Conservation (phyloP, 2,888 invertebrate genomes). For the Microctonus brassicae region DNA sequence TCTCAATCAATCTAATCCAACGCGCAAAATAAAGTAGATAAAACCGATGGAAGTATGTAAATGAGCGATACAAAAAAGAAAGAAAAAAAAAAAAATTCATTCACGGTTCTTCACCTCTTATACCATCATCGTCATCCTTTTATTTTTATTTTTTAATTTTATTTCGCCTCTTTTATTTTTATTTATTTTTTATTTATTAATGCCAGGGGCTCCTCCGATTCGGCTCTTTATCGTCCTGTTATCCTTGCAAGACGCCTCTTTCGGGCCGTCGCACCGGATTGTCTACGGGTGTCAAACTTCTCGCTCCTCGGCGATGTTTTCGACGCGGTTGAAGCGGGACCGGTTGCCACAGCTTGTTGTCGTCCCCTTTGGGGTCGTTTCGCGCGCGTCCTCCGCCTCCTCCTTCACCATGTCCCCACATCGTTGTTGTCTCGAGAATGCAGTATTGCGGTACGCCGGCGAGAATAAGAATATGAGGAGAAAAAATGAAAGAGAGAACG, state of each 20-base stretch:
- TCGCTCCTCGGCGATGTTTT: constrained; percentile 35
- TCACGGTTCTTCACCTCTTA: constrained; percentile 25
- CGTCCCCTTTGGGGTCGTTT: constrained; percentile 1
- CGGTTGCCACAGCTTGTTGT: constrained; percentile 16
- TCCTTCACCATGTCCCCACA: constrained; percentile 10
- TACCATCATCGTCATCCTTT: not conserved
- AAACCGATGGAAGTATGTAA: constrained; percentile 19
- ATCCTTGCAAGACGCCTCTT: constrained; percentile 47
- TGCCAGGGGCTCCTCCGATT: constrained; percentile 43
- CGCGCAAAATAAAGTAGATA: constrained; percentile 18
- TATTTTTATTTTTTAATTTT: constrained; percentile 1
- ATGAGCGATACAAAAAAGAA: constrained; percentile 9
- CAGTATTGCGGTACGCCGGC: constrained; percentile 16
- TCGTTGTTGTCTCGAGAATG: constrained; percentile 22
- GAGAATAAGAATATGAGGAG: constrained; percentile 12
- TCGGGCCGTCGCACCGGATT: constrained; percentile 29
- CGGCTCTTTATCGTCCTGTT: constrained; percentile 56
- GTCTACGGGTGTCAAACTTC: constrained; percentile 40
- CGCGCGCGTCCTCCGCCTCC: not conserved
- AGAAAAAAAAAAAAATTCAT: constrained; percentile 1
- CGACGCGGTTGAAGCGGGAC: constrained; percentile 35
- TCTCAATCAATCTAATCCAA: constrained; percentile 29
- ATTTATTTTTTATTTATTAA: not conserved
- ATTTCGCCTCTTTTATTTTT: not conserved
- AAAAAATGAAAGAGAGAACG: constrained; percentile 26